Percentiles rank a stretch among this genome's conserved stretches.
These are phyloP conservation scores for Ochropacha duplaris DNA, from an alignment of 2,888 invertebrate species.

Conservation along the genomic window DNA sequence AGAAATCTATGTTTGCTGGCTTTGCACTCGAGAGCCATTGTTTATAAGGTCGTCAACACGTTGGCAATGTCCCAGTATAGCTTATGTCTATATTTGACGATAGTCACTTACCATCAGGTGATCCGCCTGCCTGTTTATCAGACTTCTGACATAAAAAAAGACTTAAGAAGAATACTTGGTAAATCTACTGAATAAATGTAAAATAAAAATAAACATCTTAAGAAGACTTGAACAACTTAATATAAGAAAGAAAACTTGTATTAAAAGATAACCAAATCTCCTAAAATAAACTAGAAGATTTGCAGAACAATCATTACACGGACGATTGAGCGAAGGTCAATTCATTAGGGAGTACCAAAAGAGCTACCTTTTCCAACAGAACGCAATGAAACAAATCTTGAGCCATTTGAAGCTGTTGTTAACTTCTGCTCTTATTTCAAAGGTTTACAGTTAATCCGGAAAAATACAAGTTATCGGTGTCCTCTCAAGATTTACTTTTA, in stretches of 20 bases:
- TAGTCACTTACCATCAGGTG: too few relatives aligned
- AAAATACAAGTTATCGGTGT: conserved; percentile 11
- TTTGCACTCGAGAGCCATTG: too few relatives aligned
- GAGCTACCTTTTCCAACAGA: conserved; percentile 21
- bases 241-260: not conserved
- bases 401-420: conserved; percentile 21
- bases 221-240: too few relatives aligned
- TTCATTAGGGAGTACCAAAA: conserved; percentile 41
- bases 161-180: too few relatives aligned
- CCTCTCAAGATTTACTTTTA: conserved; percentile 14
- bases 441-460: conserved; percentile 19
- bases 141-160: too few relatives aligned
- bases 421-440: conserved; percentile 30
- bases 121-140: too few relatives aligned
- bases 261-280: conserved; percentile 10
- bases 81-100: too few relatives aligned
- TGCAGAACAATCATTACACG: conserved; percentile 32
- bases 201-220: not conserved
- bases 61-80: too few relatives aligned
- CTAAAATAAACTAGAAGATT: conserved; percentile 15
- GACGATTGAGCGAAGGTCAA: conserved; percentile 37
- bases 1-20: too few relatives aligned
- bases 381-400: conserved; percentile 24
- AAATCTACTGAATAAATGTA: conserved; percentile 4
- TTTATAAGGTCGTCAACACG: too few relatives aligned